Conservation (phyloP, 2,888 invertebrate genomes). For the Drosophila atripex region DNA sequence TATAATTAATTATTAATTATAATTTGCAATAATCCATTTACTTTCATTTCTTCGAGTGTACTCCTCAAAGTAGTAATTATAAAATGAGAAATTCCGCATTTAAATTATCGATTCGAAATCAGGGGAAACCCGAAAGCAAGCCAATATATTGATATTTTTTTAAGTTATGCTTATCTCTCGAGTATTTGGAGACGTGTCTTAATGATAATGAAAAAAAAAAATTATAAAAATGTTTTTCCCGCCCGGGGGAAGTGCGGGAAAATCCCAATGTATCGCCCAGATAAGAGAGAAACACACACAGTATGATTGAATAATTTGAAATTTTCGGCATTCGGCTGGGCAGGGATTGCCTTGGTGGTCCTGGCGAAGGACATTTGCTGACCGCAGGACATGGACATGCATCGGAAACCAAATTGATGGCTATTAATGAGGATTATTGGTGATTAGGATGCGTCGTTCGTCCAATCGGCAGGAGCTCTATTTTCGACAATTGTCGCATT, state of each 20-base stretch:
- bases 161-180: slow-evolving; percentile 24
- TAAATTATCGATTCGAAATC: slow-evolving; percentile 11
- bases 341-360: background rate
- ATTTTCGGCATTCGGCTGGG: background rate
- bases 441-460: slow-evolving; percentile 51
- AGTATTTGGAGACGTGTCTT: slow-evolving; percentile 4
- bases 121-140: slow-evolving; percentile 12
- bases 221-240: too few species aligned
- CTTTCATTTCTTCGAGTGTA: background rate
- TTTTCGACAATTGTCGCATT: slow-evolving; percentile 67
- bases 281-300: background rate
- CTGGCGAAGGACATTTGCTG: slow-evolving; percentile 52
- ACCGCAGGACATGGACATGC: slow-evolving; percentile 53
- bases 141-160: slow-evolving; percentile 16
- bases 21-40: too few species aligned
- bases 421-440: slow-evolving; percentile 71
- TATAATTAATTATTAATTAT: too few species aligned
- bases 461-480: slow-evolving; percentile 36
- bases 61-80: background rate
- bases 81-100: slow-evolving; percentile 31
- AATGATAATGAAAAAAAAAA: slow-evolving; percentile 14
- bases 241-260: slow-evolving; percentile 9
- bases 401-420: slow-evolving; percentile 50
- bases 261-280: slow-evolving; percentile 1
- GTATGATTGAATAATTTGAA: background rate